Base-by-base conservation (phyloP, 2,113 vertebrate genomes). In the Ariopsis seemanni region DNA sequence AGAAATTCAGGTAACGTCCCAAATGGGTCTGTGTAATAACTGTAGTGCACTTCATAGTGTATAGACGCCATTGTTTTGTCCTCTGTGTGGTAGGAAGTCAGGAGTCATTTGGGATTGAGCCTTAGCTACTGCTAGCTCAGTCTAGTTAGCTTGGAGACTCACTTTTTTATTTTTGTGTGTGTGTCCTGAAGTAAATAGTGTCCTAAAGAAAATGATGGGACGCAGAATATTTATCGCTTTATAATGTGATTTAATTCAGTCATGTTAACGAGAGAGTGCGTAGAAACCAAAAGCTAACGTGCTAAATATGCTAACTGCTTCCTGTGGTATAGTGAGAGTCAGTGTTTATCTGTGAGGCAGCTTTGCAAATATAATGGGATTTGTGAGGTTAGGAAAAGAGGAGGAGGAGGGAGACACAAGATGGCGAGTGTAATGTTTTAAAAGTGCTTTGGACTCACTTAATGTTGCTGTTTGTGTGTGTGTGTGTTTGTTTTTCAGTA, bases 401-500 rank as follows among this genome's bases (percentile, higher is more conserved):
- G 42, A 42, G 42, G 42, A 34, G 34, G 34, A 34, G 42, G 42
- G 34, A 3, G 42, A 11, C 1, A 53, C 9, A 12, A 12, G 2
- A 9, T 75, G 22, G 74, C 17, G 22, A n/a, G 25, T 50, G 15
- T 53, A 27, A 7, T 55, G 8, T 10, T 80, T 27, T 27, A 55
- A n/a, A 55, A 1, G 50, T 53, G 52, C 2, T 79, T 79, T 79
- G 20, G 15, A 15, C 2, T 42, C 12, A 42, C 9, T 53, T 3
- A 5, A 74, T 60, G 11, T 20, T 34, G 67, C 10, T 3, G 55
- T 57, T 57, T 42, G n/a, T 42, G 4, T 4, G 42, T 42, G 42
- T 63, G 1, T 42, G 7, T 82, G 22, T 85, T 71, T 86, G 2
- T 42, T 63, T 63, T 87, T 57, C 87, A 96, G 95, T 82, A 95